Conservation (phyloP, 2,113 vertebrate genomes). For the Panurus biarmicus region DNA sequence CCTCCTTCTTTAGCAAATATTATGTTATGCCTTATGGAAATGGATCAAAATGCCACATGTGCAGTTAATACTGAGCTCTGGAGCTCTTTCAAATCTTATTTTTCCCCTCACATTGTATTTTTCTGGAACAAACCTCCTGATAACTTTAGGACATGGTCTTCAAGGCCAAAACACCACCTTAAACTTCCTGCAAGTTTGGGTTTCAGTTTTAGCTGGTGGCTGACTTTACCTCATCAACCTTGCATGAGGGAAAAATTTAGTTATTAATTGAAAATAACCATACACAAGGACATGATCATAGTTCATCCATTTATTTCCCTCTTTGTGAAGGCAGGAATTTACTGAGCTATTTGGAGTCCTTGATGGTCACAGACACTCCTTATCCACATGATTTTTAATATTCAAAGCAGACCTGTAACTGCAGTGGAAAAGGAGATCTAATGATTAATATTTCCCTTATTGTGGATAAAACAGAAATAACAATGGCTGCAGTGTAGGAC, state of each 20-base stretch:
- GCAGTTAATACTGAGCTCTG: conserved; percentile 50
- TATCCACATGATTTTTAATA: not conserved
- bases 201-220: not conserved
- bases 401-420: not conserved
- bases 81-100: conserved; percentile 55
- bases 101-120: conserved; percentile 45
- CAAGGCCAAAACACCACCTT: conserved; percentile 13
- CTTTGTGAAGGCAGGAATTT: not conserved
- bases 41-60: conserved; percentile 56
- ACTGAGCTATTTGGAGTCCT: not conserved
- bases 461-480: not conserved
- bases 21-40: conserved; percentile 62
- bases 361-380: not conserved
- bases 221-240: not conserved
- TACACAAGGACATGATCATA: rapidly evolving
- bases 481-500: not conserved
- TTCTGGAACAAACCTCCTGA: conserved; percentile 55
- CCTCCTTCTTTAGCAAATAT: conserved; percentile 54
- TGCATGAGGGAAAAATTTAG: not conserved
- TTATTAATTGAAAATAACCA: not conserved
- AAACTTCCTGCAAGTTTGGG: conserved; percentile 17
- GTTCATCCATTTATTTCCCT: not conserved
- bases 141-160: conserved; percentile 18
- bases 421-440: not conserved
- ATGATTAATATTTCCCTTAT: not conserved